Conservation (phyloP, 1,140 invertebrate species). For the Agrypnia vestita region DNA sequence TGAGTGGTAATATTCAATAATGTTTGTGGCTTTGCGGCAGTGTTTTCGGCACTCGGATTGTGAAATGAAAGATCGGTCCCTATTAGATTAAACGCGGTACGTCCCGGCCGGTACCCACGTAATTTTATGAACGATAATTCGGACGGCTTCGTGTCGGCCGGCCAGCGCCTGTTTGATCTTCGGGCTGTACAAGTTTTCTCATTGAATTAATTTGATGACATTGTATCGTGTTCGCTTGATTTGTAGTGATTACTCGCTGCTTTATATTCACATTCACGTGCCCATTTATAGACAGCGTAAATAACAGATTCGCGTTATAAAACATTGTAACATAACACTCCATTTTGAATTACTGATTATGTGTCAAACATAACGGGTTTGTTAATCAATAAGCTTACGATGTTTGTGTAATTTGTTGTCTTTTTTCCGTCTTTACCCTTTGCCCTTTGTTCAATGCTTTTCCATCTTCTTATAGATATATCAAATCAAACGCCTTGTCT, state of each 20-base stretch:
- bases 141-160: background rate
- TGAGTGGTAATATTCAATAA: constrained; percentile 21
- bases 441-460: no score
- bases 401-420: no score
- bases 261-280: no score
- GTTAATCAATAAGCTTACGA: no score
- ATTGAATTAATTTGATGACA: constrained; percentile 30
- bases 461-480: no score
- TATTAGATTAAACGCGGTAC: constrained; percentile 29
- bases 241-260: background rate
- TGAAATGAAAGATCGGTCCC: constrained; percentile 40
- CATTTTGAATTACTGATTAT: no score
- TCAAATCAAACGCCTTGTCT: no score
- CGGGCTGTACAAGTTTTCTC: constrained; percentile 3
- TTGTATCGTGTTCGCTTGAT: background rate
- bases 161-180: background rate
- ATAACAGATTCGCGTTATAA: no score
- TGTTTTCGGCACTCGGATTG: constrained; percentile 37
- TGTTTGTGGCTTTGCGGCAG: constrained; percentile 17
- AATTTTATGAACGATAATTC: constrained; percentile 35
- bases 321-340: no score
- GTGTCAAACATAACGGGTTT: no score
- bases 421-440: no score
- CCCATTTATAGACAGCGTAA: no score
- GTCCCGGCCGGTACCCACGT: background rate